These are phyloP conservation scores for Willowsia nigromaculata DNA, from an alignment of 2,888 invertebrate genomes.

Conservation along the genomic window DNA sequence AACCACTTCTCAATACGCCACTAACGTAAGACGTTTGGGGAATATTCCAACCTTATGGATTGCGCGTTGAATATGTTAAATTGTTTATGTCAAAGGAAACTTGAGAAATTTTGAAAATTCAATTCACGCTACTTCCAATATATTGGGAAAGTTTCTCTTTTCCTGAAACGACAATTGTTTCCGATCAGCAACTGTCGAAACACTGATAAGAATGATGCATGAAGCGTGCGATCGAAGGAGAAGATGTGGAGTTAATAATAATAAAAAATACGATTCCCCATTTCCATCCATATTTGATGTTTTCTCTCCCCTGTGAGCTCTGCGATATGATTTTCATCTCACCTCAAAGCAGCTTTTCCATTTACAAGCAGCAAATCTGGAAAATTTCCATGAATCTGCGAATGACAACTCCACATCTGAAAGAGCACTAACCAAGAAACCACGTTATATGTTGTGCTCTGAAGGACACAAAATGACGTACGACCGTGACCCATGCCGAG, in stretches of 20 bases:
- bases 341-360: constrained; percentile 54
- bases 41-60: no score
- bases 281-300: neutral
- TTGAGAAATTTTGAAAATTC: no score
- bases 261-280: neutral
- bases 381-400: constrained; percentile 62
- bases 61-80: no score
- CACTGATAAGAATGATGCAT: neutral
- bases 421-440: constrained; percentile 48
- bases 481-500: constrained; percentile 52
- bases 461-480: constrained; percentile 44
- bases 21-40: no score
- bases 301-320: neutral
- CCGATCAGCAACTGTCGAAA: neutral
- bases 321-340: constrained; percentile 40
- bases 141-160: no score
- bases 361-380: constrained; percentile 44
- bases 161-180: neutral
- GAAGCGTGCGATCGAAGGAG: neutral
- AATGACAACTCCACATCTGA: constrained; percentile 57
- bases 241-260: neutral
- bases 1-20: no score
- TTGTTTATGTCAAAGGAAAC: no score
- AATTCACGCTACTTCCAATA: no score
- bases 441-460: constrained; percentile 20